phyloP scores from a whole-genome alignment of 2,888 invertebrate genomes.

The Tupiocoris notatus region DNA sequence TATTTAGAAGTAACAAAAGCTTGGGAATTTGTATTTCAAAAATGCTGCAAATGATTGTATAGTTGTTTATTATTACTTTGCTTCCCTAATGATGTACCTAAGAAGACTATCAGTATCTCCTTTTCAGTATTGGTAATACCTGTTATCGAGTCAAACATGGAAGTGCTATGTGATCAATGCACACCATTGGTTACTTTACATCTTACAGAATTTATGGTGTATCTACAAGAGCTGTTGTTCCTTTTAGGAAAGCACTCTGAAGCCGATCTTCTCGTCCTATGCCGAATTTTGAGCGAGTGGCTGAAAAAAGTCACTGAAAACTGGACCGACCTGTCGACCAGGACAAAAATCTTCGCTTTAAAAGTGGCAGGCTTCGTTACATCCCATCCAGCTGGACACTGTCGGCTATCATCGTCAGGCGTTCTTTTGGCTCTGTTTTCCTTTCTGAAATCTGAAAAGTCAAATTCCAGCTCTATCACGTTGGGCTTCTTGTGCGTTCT shows the following conservation, averaged over 20 bases:
- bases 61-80: no score
- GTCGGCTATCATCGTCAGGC: constrained; percentile 1
- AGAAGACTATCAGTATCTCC: no score
- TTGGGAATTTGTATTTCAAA: no score
- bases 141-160: no score
- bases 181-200: no score
- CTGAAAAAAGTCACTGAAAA: constrained; percentile 7
- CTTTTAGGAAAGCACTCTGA: constrained; percentile 3
- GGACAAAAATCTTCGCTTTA: constrained; percentile 32
- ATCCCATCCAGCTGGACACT: constrained; percentile 16
- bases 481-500: constrained; percentile 13
- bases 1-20: no score
- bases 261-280: constrained; percentile 9
- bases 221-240: no score
- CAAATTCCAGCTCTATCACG: neutral
- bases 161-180: no score
- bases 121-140: no score
- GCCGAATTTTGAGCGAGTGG: constrained; percentile 33
- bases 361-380: constrained; percentile 32
- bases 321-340: constrained; percentile 21
- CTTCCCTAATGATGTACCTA: no score
- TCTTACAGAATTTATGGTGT: no score
- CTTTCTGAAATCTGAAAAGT: neutral
- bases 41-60: no score
- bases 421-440: neutral